A percentile compares a stretch with the other conserved stretches of the same genome.
These are phyloP conservation scores for Conchocele bisecta DNA, from an alignment of 2,888 invertebrate species.

Conservation along the genomic window DNA sequence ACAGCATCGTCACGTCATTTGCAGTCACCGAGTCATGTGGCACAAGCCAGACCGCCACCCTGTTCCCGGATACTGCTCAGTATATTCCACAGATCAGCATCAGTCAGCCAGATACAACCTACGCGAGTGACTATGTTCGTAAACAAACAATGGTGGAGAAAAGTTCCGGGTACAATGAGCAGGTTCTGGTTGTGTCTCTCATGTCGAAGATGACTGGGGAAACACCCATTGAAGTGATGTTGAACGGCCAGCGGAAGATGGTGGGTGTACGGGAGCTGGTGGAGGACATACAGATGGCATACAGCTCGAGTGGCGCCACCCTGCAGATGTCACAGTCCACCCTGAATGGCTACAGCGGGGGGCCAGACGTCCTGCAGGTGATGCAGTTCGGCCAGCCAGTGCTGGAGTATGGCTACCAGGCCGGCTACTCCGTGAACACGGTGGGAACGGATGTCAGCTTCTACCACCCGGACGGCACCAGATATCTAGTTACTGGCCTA, in stretches of 20 bases:
- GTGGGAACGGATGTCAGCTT: constrained; percentile 62
- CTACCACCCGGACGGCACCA: constrained; percentile 57
- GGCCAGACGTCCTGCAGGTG: constrained; percentile 59
- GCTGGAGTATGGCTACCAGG: constrained; percentile 59
- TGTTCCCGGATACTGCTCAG: constrained; percentile 27
- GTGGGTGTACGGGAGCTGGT: constrained; percentile 1
- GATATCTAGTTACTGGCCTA: constrained; percentile 58
- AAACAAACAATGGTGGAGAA: constrained; percentile 49
- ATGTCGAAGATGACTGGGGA: constrained; percentile 61
- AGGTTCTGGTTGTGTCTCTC: constrained; percentile 57
- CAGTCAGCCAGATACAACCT: constrained; percentile 13
- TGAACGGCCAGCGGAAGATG: background rate
- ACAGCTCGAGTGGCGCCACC: constrained; percentile 6
- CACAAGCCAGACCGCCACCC: constrained; percentile 31
- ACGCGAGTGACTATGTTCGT: constrained; percentile 40
- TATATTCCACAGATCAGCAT: constrained; percentile 48
- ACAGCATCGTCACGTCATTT: constrained; percentile 57
- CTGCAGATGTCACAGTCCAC: constrained; percentile 8
- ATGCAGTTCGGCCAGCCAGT: constrained; percentile 60
- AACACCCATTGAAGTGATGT: constrained; percentile 22
- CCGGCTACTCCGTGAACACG: constrained; percentile 40
- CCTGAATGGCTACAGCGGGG: constrained; percentile 26
- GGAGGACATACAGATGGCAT: background rate
- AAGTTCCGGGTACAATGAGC: constrained; percentile 49
- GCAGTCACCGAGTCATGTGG: constrained; percentile 18